Evolutionary conservation across 2,888 invertebrate species (phyloP).

Genomic region (Drosophila nigritarsus): DNA sequence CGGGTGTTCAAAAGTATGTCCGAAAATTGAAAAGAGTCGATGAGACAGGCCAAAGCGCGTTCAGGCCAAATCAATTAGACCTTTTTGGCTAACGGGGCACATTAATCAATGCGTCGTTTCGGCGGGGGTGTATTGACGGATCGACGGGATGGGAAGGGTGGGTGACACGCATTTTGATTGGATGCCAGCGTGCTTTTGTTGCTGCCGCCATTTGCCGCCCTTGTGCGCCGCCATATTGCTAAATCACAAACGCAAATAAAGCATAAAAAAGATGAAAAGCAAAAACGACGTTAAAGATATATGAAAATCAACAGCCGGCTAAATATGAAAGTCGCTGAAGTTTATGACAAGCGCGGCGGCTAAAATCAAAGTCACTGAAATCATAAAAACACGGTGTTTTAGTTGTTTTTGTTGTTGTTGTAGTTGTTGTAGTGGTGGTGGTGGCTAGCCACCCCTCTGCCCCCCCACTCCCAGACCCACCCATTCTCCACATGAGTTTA

Average conservation of each 20-base stretch:
- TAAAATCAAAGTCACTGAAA: constrained; percentile 72
- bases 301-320: constrained; percentile 73
- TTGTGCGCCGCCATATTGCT: constrained; percentile 67
- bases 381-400: constrained; percentile 62
- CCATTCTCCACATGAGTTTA: constrained; percentile 10
- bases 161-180: constrained; percentile 62
- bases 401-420: constrained; percentile 10
- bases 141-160: neutral
- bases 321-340: constrained; percentile 73
- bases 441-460: neutral
- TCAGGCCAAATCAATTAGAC: constrained; percentile 69
- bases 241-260: constrained; percentile 79
- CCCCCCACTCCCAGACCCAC: neutral
- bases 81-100: constrained; percentile 40
- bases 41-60: constrained; percentile 7
- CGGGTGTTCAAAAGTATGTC: constrained; percentile 36
- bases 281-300: constrained; percentile 53
- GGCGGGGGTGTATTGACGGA: constrained; percentile 10
- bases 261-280: constrained; percentile 42
- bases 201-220: constrained; percentile 62
- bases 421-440: constrained; percentile 10
- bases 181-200: constrained; percentile 55
- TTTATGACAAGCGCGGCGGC: constrained; percentile 79
- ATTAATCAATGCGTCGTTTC: constrained; percentile 69
- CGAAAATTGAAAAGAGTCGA: constrained; percentile 10